phyloP scores from a whole-genome alignment of 2,797 vertebrate species.

The Hapalemur alaotrensis region DNA sequence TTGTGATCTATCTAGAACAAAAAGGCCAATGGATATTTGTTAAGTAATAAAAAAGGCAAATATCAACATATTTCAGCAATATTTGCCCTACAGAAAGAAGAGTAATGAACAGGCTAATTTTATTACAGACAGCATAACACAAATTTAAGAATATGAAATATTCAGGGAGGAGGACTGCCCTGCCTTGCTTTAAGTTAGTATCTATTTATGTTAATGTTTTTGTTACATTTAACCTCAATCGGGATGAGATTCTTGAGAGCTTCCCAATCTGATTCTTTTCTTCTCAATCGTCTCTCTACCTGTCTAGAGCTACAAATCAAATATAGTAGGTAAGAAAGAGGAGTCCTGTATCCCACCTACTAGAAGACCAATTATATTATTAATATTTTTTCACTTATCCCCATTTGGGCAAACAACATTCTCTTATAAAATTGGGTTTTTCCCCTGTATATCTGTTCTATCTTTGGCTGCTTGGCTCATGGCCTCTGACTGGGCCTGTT shows the following conservation, averaged over 20 bases:
- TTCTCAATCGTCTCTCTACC: background rate
- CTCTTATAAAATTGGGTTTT: background rate
- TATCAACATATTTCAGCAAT: background rate
- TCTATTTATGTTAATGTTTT: background rate
- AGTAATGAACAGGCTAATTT: background rate
- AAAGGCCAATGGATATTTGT: background rate
- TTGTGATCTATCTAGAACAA: conserved; percentile 36
- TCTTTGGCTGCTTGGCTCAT: background rate
- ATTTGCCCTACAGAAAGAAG: background rate
- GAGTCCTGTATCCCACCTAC: background rate
- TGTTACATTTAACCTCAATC: background rate
- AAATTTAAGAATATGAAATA: background rate
- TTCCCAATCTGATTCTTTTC: background rate
- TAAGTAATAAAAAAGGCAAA: background rate
- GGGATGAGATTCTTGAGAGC: background rate
- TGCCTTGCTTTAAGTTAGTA: background rate
- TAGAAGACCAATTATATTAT: background rate
- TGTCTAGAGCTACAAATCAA: background rate
- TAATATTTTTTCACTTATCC: background rate
- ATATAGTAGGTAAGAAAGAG: background rate
- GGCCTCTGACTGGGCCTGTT: background rate
- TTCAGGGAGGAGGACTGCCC: background rate
- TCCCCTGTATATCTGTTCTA: background rate
- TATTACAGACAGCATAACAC: background rate
- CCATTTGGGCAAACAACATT: background rate